phyloP scores from a whole-genome alignment of 64 coral and sea anemone species.

The Montipora foliosa region DNA sequence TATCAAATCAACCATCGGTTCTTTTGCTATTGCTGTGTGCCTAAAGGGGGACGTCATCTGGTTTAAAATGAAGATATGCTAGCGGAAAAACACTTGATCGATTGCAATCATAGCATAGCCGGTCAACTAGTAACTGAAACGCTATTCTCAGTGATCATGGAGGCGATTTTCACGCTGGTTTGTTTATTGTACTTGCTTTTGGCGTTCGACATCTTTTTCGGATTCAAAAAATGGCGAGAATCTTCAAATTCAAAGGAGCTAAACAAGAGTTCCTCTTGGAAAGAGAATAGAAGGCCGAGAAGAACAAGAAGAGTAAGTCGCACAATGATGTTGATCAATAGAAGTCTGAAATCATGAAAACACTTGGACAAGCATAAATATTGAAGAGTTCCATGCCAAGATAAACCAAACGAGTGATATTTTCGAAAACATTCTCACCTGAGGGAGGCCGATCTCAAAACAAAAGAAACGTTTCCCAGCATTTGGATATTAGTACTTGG shows the following conservation, averaged over 20 bases:
- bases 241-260: not conserved
- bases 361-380: not conserved
- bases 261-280: not conserved
- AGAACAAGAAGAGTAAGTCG: conserved; percentile 2
- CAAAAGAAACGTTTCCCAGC: too few relatives aligned
- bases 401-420: too few relatives aligned
- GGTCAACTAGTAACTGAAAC: not conserved
- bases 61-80: not conserved
- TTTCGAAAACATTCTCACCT: too few relatives aligned
- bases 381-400: too few relatives aligned
- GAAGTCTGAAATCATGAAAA: conserved; percentile 17
- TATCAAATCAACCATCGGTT: too few relatives aligned
- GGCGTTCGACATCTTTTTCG: conserved; percentile 26
- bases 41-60: too few relatives aligned
- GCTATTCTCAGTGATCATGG: not conserved
- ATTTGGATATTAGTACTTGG: too few relatives aligned
- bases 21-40: too few relatives aligned
- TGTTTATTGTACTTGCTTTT: conserved; percentile 17
- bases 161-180: not conserved
- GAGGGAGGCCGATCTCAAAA: too few relatives aligned
- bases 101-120: not conserved
- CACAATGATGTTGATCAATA: conserved; percentile 35
- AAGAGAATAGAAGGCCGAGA: not conserved
- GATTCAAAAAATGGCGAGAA: conserved; percentile 37
- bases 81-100: not conserved